Percentiles rank a stretch among this genome's conserved stretches.
Conservation (phyloP, 2,797 vertebrate genomes). For the Leontopithecus rosalia region DNA sequence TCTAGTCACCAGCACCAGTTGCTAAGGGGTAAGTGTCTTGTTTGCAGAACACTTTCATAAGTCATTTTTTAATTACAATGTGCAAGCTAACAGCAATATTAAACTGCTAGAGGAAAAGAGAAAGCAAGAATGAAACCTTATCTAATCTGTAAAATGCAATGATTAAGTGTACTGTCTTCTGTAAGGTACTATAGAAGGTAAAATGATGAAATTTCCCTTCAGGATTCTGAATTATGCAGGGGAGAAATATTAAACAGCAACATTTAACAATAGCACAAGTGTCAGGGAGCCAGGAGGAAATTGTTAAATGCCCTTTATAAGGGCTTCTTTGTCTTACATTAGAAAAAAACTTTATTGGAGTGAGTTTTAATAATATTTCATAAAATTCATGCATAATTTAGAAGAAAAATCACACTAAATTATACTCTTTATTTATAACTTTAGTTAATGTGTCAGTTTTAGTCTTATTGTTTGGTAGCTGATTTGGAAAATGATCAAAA, state of each 20-base stretch:
- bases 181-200: conserved; percentile 30
- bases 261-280: conserved; percentile 16
- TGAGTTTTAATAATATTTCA: conserved; percentile 8
- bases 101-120: conserved; percentile 69
- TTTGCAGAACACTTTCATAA: conserved; percentile 68
- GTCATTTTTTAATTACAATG: conserved; percentile 77
- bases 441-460: conserved; percentile 65
- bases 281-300: conserved; percentile 30
- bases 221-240: not conserved
- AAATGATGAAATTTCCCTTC: conserved; percentile 41
- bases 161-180: conserved; percentile 60
- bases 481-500: conserved; percentile 54
- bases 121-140: conserved; percentile 61
- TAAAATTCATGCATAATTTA: conserved; percentile 52
- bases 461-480: not conserved
- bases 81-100: conserved; percentile 60
- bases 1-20: conserved; percentile 26
- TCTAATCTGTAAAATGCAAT: conserved; percentile 73
- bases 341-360: conserved; percentile 36
- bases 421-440: conserved; percentile 65
- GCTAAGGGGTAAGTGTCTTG: conserved; percentile 37
- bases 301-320: not conserved
- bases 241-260: conserved; percentile 32
- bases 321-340: not conserved
- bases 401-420: conserved; percentile 52